A percentile compares a stretch with the other conserved stretches of the same genome.
phyloP scores from a whole-genome alignment of 2,113 vertebrate species.

The Hippocampus comes region DNA sequence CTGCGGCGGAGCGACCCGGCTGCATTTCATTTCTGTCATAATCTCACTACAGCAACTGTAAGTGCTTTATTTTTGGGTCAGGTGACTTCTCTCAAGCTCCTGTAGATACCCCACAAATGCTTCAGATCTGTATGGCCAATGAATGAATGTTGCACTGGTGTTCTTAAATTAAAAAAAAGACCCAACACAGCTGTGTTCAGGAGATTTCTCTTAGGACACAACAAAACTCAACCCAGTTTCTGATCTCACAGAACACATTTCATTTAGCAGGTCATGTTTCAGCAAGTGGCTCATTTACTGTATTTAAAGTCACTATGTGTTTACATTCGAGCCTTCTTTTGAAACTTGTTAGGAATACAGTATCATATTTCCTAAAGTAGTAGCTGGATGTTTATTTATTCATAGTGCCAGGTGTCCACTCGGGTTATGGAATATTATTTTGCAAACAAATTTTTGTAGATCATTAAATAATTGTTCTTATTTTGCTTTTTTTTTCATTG shows the following conservation, averaged over 20 bases:
- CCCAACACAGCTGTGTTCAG: not conserved
- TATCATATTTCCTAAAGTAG: not conserved
- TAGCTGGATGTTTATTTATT: not conserved
- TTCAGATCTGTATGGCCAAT: not conserved
- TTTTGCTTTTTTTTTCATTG: not conserved
- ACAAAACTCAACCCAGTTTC: not conserved
- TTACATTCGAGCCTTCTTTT: slow-evolving; percentile 29
- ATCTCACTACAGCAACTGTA: slow-evolving; percentile 28
- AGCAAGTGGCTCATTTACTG: slow-evolving; percentile 34
- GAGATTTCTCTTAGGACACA: slow-evolving; percentile 4
- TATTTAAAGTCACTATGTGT: slow-evolving; percentile 49
- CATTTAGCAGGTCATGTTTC: slow-evolving; percentile 24
- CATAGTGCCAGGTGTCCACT: not conserved
- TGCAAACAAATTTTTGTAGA: not conserved
- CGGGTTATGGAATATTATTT: not conserved
- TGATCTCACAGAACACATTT: slow-evolving; percentile 5
- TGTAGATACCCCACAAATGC: not conserved
- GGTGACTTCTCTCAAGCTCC: slow-evolving; percentile 30
- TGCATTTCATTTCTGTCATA: slow-evolving; percentile 51
- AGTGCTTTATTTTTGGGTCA: slow-evolving; percentile 49
- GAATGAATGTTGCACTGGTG: not conserved
- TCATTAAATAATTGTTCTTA: not conserved
- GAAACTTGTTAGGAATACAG: not conserved
- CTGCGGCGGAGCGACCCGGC: slow-evolving; percentile 28
- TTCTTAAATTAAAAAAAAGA: not conserved